Conservation (phyloP, 2,797 vertebrate genomes). For the Lithobates sylvaticus region DNA sequence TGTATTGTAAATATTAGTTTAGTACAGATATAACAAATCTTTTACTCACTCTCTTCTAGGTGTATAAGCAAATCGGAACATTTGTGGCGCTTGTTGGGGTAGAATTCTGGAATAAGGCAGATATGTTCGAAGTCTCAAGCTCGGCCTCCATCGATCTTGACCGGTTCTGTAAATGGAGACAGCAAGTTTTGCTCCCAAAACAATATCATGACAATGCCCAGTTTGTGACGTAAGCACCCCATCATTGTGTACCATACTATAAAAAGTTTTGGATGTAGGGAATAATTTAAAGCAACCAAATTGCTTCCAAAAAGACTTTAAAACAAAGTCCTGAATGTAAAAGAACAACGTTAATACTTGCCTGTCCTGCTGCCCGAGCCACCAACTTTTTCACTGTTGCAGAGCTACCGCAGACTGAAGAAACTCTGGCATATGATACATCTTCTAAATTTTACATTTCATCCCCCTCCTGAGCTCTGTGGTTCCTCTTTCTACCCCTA, state of each 20-base stretch:
- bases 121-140: conserved; percentile 76
- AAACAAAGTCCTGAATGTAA: too few relatives aligned
- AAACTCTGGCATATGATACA: too few relatives aligned
- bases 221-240: conserved; percentile 82
- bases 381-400: too few relatives aligned
- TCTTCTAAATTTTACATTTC: too few relatives aligned
- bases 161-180: conserved; percentile 84
- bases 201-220: conserved; percentile 87
- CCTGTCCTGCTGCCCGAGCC: too few relatives aligned
- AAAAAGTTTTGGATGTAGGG: too few relatives aligned
- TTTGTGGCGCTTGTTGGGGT: conserved; percentile 86
- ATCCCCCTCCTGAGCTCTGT: too few relatives aligned
- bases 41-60: conserved; percentile 71
- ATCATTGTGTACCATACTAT: neutral
- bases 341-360: too few relatives aligned
- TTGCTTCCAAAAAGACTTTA: too few relatives aligned
- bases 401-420: too few relatives aligned
- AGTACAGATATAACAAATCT: neutral
- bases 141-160: conserved; percentile 77
- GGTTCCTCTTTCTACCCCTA: too few relatives aligned
- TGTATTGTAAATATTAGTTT: neutral
- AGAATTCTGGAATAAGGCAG: conserved; percentile 84
- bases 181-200: conserved; percentile 66
- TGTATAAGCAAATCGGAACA: conserved; percentile 85
- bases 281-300: too few relatives aligned